Percentiles rank a stretch among this genome's conserved stretches.
Evolutionary conservation across 2,797 vertebrate genomes (phyloP).

Genomic region (Xiphophorus birchmanni): DNA sequence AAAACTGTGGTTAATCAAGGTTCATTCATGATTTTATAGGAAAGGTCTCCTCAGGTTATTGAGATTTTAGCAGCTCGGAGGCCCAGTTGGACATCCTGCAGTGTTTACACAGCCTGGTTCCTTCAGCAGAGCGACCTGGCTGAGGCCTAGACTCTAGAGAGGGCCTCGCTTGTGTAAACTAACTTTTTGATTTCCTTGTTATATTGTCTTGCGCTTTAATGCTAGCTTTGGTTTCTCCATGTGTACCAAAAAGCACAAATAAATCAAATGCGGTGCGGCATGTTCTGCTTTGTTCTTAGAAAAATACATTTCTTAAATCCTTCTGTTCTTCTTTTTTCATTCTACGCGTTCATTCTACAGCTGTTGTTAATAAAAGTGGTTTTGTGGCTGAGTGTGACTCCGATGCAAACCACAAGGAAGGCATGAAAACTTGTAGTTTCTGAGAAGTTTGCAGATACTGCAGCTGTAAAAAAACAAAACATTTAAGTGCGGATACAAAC

Average conservation of each 20-base stretch:
- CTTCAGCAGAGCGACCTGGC: constrained; percentile 21
- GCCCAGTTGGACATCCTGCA: constrained; percentile 17
- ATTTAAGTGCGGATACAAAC: no score
- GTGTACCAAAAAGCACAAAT: constrained; percentile 7
- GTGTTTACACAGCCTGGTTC: constrained; percentile 49
- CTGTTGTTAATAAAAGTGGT: constrained; percentile 21
- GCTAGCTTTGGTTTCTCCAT: neutral
- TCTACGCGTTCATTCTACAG: constrained; percentile 5
- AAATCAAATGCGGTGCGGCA: constrained; percentile 6
- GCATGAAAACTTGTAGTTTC: neutral
- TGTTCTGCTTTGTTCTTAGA: constrained; percentile 10
- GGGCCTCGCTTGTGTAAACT: constrained; percentile 59
- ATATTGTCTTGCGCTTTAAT: constrained; percentile 4
- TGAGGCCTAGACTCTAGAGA: neutral
- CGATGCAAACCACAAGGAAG: constrained; percentile 8
- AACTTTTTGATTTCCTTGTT: constrained; percentile 30
- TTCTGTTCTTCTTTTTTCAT: constrained; percentile 4
- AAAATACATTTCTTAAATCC: constrained; percentile 10
- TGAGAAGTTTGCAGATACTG: neutral
- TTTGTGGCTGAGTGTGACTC: constrained; percentile 1
- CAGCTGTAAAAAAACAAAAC: no score
- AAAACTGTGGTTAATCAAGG: neutral
- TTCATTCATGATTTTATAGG: neutral
- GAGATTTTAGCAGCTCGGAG: constrained; percentile 7
- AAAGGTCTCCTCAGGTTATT: neutral